Evolutionary conservation across 2,113 vertebrate genomes (phyloP).

Genomic region (Columba livia): DNA sequence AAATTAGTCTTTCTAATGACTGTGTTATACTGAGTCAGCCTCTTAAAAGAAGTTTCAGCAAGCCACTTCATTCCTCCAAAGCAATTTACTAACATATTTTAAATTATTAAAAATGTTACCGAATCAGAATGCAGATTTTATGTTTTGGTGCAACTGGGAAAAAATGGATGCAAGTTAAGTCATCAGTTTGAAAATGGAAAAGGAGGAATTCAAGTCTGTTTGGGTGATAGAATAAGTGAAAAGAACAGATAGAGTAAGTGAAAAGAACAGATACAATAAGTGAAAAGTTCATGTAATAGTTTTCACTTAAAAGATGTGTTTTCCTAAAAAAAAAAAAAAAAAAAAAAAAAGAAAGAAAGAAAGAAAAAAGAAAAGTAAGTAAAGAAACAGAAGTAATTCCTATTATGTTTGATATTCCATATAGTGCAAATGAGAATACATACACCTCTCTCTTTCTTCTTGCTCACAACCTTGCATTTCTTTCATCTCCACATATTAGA

Average conservation of each 20-base stretch:
- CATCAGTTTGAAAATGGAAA: not conserved
- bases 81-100: not conserved
- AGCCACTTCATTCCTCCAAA: not conserved
- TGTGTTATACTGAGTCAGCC: not conserved
- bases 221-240: not conserved
- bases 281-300: not conserved
- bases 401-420: not conserved
- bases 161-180: not conserved
- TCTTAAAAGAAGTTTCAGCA: not conserved
- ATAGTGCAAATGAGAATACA: not conserved
- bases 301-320: not conserved
- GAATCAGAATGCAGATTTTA: not conserved
- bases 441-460: not conserved
- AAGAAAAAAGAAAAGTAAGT: no score
- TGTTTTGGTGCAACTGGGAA: not conserved
- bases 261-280: not conserved
- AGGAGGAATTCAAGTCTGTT: not conserved
- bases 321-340: not conserved
- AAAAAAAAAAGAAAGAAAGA: no score
- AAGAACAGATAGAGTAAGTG: not conserved
- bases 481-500: not conserved
- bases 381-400: not conserved
- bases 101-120: not conserved
- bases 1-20: not conserved
- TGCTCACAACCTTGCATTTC: not conserved